Evolutionary conservation across 2,797 vertebrate genomes (phyloP).

Genomic region (Valencia hispanica): DNA sequence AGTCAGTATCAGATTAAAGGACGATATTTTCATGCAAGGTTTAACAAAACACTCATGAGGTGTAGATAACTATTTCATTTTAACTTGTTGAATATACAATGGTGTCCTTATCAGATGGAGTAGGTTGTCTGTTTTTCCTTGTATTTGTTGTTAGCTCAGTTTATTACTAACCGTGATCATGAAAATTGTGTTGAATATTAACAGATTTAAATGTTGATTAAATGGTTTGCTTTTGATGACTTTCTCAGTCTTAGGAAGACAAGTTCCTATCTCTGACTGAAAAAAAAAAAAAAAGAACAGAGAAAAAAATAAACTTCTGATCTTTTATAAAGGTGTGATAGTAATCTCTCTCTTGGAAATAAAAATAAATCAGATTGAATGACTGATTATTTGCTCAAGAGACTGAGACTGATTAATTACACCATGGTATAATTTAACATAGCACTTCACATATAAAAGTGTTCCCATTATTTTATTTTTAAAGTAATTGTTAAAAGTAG

Average conservation of each 20-base stretch:
- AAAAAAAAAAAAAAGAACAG: not conserved
- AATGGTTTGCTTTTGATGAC: not conserved
- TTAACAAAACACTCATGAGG: too few relatives aligned
- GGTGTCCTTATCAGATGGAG: too few relatives aligned
- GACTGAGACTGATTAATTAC: not conserved
- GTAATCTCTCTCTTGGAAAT: not conserved
- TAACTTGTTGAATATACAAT: too few relatives aligned
- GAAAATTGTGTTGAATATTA: not conserved
- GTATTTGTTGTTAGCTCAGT: too few relatives aligned
- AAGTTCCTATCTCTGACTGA: not conserved
- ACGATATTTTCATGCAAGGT: too few relatives aligned
- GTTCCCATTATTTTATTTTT: not conserved
- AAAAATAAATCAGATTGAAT: not conserved
- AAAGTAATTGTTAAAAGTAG: not conserved
- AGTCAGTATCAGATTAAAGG: too few relatives aligned
- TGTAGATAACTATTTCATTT: too few relatives aligned
- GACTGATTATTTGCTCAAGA: not conserved
- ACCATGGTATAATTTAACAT: not conserved
- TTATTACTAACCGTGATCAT: not conserved
- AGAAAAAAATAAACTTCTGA: not conserved
- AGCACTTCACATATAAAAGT: not conserved
- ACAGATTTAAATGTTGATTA: not conserved
- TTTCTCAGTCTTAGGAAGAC: not conserved
- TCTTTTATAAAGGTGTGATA: not conserved
- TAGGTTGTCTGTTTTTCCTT: too few relatives aligned